Evolutionary conservation across 2,113 vertebrate genomes (phyloP).

Genomic region (Scomber scombrus): DNA sequence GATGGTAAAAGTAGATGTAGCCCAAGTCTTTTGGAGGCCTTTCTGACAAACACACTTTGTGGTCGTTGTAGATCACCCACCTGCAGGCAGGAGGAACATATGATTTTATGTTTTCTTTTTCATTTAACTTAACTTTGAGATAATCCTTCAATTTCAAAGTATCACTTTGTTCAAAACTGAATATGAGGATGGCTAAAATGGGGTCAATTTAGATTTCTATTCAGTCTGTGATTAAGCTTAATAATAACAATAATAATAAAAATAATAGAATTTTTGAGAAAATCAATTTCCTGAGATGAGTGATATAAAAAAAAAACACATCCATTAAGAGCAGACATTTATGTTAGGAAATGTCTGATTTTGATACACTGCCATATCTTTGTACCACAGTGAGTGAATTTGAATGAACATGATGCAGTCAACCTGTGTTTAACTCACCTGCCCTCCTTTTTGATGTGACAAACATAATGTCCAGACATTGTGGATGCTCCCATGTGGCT

Average conservation of each 20-base stretch:
- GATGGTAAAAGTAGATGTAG: slow-evolving; percentile 98
- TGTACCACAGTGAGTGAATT: neutral
- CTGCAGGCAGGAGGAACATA: slow-evolving; percentile 76
- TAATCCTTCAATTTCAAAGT: neutral
- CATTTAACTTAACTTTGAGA: too few species aligned
- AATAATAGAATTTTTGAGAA: too few species aligned
- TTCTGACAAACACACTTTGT: slow-evolving; percentile 98
- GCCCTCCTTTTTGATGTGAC: slow-evolving; percentile 98
- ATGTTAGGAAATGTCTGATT: neutral
- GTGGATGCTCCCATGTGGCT: slow-evolving; percentile 99
- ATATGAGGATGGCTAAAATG: neutral
- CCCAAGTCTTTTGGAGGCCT: slow-evolving; percentile 98
- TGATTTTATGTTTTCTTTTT: neutral
- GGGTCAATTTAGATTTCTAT: too few species aligned
- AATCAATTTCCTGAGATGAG: neutral
- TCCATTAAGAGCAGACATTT: neutral
- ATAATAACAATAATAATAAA: too few species aligned
- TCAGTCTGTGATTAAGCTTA: too few species aligned
- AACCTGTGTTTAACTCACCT: slow-evolving; percentile 85
- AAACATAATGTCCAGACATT: slow-evolving; percentile 98
- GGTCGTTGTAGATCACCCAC: slow-evolving; percentile 99
- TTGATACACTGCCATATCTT: neutral
- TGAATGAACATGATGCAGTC: neutral
- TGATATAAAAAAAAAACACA: neutral
- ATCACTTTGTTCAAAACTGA: neutral